Evolutionary conservation across 2,113 vertebrate genomes (phyloP), one percentile per base, ranked within the genome.

Genomic region (Hypomesus transpacificus): DNA sequence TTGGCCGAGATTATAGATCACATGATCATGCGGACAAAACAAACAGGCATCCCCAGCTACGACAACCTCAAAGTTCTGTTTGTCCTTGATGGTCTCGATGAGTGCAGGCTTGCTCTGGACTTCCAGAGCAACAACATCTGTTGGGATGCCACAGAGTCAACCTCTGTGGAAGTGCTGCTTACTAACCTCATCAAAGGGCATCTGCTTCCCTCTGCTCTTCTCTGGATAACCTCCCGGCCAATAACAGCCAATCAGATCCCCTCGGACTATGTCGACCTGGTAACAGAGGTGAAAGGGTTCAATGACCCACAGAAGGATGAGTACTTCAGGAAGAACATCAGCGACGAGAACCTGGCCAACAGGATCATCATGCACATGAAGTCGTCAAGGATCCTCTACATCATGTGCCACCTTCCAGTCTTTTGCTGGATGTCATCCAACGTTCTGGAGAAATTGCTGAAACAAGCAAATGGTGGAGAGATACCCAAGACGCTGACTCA

Each of bases 201-300:
- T 46, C 39, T 46, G 9, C 39, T 46, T 9, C 39, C 39, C 9
- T 46, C 39, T 11, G 39, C 39, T 46, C 39, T 46, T 46, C 39
- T 46, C 8, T 46, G 39, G 39, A 46, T 46, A 46, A 46, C 39
- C 39, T 46, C 39, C 9, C 39, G 39, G 39, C 39, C 39, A 9
- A 46, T 28, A 9, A 51, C 66, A 52, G 26, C 21, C 16, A 18
- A 56, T 31, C 52, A 54, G 53, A 68, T 68, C 18, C 66, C 66
- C 53, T 1, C 16, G 0, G 39, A 11, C 39, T 46, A 46, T 46
- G 22, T 68, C 11, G 3, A 18, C 66, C 28, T 1, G 18, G 52
- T 68, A 11, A 68, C 66, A 24, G 51, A 68, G 53, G 21, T 68
- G 7, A 28, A 16, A n/a, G 66, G 66, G 3, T 68, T 46, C 39